A percentile compares a stretch with the other conserved stretches of the same genome.
Conservation (phyloP, 1,140 invertebrate genomes). For the Chionoecetes opilio region DNA sequence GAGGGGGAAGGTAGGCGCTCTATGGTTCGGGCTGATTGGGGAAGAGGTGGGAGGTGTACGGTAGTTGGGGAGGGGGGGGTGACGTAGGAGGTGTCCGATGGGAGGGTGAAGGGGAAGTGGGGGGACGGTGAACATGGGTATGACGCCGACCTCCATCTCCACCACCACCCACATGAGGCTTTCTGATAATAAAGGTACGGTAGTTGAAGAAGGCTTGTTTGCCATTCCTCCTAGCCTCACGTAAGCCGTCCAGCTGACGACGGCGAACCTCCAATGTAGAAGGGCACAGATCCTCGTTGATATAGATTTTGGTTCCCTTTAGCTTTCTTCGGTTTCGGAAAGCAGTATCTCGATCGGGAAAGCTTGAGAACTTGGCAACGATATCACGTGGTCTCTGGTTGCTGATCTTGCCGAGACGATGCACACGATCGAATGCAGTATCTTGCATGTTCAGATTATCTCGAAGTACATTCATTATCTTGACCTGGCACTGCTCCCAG, state of each 20-base stretch:
- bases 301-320: not conserved
- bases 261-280: not conserved
- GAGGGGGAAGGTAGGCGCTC: too few species aligned
- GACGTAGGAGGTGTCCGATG: not conserved
- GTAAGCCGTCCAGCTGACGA: not conserved
- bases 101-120: not conserved
- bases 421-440: not conserved
- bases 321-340: not conserved
- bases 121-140: not conserved
- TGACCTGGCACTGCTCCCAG: not conserved
- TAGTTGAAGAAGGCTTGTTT: not conserved
- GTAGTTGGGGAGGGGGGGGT: too few species aligned
- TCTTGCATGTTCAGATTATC: not conserved
- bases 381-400: not conserved
- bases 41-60: too few species aligned
- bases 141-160: not conserved
- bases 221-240: not conserved
- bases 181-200: not conserved
- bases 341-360: not conserved
- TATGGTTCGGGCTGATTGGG: too few species aligned
- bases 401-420: not conserved
- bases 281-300: not conserved
- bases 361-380: not conserved
- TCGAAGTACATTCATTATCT: not conserved
- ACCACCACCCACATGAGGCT: not conserved